A percentile compares a stretch with the other conserved stretches of the same genome.
phyloP scores from a whole-genome alignment of 2,797 vertebrate species.

The Tiaroga cobitis region DNA sequence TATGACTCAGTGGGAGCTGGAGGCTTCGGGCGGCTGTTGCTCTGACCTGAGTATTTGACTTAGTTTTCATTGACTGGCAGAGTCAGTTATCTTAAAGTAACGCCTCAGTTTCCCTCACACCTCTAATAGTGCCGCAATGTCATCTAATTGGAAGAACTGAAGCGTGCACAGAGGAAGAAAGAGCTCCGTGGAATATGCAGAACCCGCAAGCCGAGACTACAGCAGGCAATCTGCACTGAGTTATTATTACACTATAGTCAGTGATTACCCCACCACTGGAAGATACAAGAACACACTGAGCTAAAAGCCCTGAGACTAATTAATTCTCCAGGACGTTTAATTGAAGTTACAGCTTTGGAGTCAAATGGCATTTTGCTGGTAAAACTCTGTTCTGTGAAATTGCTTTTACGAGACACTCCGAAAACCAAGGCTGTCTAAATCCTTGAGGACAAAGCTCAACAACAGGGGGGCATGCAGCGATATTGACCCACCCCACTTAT shows the following conservation, averaged over 20 bases:
- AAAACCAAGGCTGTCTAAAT: conserved; percentile 23
- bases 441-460: conserved; percentile 34
- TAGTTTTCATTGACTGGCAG: conserved; percentile 5
- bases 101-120: conserved; percentile 6
- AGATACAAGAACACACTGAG: conserved; percentile 42
- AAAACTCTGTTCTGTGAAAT: conserved; percentile 49
- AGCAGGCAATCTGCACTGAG: conserved; percentile 40
- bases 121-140: conserved; percentile 4
- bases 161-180: conserved; percentile 26
- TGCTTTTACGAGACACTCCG: conserved; percentile 14
- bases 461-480: conserved; percentile 32
- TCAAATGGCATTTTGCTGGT: conserved; percentile 38
- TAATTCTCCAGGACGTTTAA: conserved; percentile 41
- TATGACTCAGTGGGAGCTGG: conserved; percentile 22
- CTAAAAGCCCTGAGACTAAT: conserved; percentile 40
- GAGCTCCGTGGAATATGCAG: conserved; percentile 23
- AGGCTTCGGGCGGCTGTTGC: not conserved
- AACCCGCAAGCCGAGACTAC: conserved; percentile 33
- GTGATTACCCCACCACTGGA: conserved; percentile 33
- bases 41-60: conserved; percentile 8
- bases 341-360: conserved; percentile 45
- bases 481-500: conserved; percentile 52
- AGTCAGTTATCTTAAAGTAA: conserved; percentile 25
- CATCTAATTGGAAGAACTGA: conserved; percentile 39
- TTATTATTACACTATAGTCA: conserved; percentile 39